A percentile compares a stretch with the other conserved stretches of the same genome.
These are phyloP conservation scores for Sicus ferrugineus DNA, from an alignment of 2,888 invertebrate genomes.

Conservation along the genomic window DNA sequence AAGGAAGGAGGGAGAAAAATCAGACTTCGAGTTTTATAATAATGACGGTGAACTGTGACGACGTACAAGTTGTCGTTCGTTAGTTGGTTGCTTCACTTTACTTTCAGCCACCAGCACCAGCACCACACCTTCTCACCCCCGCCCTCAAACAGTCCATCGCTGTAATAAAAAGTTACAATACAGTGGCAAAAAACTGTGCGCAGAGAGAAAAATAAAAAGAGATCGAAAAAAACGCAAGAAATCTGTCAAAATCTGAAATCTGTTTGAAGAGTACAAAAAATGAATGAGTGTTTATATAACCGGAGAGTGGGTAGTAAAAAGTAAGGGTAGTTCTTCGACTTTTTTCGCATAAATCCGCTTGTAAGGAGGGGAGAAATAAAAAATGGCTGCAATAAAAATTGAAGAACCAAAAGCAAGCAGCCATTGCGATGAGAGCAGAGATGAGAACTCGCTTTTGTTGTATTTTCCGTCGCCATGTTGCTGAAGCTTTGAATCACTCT, in stretches of 20 bases:
- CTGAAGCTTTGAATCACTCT: neutral
- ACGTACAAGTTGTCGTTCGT: too few relatives aligned
- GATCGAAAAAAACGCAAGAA: neutral
- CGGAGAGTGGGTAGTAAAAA: neutral
- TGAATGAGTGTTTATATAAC: too few relatives aligned
- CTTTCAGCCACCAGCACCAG: neutral
- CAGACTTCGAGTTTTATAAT: neutral
- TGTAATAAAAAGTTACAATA: neutral
- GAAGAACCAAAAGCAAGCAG: too few relatives aligned
- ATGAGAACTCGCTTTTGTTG: neutral
- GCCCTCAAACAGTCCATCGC: neutral
- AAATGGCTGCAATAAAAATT: conserved; percentile 1
- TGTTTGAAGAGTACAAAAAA: neutral
- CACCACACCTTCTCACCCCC: neutral
- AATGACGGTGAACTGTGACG: neutral
- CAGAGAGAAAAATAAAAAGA: neutral
- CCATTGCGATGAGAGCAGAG: neutral
- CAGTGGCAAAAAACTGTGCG: neutral
- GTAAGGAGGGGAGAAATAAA: neutral
- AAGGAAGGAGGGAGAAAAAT: neutral
- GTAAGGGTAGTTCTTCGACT: neutral
- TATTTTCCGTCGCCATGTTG: neutral
- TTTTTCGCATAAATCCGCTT: neutral
- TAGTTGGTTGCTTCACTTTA: neutral
- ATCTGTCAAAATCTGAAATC: too few relatives aligned